Base-by-base conservation (phyloP, 2,797 vertebrate genomes). In the Orientallactaga sibirica region DNA sequence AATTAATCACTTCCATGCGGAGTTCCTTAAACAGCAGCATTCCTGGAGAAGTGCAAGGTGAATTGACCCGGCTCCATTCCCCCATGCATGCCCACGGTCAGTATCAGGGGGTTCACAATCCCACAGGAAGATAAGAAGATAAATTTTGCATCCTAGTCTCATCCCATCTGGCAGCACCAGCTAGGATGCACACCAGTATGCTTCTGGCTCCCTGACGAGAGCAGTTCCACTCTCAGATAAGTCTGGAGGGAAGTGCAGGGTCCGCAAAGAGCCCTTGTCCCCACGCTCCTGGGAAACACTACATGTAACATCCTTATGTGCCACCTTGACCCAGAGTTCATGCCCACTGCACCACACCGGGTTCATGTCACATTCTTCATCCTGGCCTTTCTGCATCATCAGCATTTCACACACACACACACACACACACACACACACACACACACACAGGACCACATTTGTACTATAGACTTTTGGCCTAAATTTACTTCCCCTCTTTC, bases 401-500 rank as follows among this genome's bases (percentile, higher is more conserved):
- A 91, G 24, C 33, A 94, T 85, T 86, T 94, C 74, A n/a, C n/a
- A n/a, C n/a, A n/a, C n/a, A n/a, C n/a, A n/a, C n/a, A n/a, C n/a
- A 37, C 33, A 37, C 33, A 37, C 33, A 37, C 33, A 37, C 33
- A 37, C 33, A 37, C 33, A 37, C 33, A 37, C 33, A 37, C 33
- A 37, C 33, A 37, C 33, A 37, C 88, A 95, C 48, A 92, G 86
- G 95, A 83, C 55, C 68, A 73, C 93, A 88, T 70, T 83, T 91
- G 71, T 90, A 74, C 88, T 67, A 43, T 83, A 58, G 96, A 96
- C 79, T 88, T 90, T 79, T 94, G 89, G 84, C 94, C 90, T 83
- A 41, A 86, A 84, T 74, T 64, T 76, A 79, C 37, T 83, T 95
- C 78, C 87, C 78, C 55, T 93, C 64, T 37, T 66, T 90, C 85